Evolutionary conservation across 2,113 vertebrate genomes (phyloP).

Genomic region (Laticauda colubrina): DNA sequence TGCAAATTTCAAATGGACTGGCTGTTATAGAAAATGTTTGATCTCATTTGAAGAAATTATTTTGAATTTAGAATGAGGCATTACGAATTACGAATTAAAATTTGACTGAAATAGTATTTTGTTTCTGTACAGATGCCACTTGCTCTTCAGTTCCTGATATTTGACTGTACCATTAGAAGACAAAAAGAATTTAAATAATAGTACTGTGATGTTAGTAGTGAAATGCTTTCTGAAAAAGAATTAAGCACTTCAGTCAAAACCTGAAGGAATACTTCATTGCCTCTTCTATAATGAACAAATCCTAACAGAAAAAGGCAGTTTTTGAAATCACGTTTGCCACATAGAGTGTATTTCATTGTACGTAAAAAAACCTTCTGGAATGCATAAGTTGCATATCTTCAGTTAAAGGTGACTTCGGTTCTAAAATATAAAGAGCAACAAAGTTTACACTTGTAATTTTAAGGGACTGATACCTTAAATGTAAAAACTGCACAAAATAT

Average conservation of each 20-base stretch:
- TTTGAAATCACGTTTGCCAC: slow-evolving; percentile 42
- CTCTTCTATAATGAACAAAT: slow-evolving; percentile 18
- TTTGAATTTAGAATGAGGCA: neutral
- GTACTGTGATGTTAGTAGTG: slow-evolving; percentile 9
- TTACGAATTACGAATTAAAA: neutral
- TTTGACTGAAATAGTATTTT: slow-evolving; percentile 18
- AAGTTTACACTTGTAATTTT: slow-evolving; percentile 44
- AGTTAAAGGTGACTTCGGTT: slow-evolving; percentile 52
- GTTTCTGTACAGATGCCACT: slow-evolving; percentile 49
- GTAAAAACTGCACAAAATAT: slow-evolving; percentile 42
- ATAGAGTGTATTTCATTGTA: slow-evolving; percentile 31
- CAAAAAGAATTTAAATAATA: neutral
- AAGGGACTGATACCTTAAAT: slow-evolving; percentile 38
- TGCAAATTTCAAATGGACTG: neutral
- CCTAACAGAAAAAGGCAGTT: slow-evolving; percentile 31
- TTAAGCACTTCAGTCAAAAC: slow-evolving; percentile 51
- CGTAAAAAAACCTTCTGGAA: slow-evolving; percentile 34
- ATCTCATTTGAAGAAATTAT: neutral
- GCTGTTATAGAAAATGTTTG: neutral
- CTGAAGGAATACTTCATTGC: slow-evolving; percentile 43
- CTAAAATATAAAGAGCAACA: slow-evolving; percentile 53
- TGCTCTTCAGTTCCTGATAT: slow-evolving; percentile 47
- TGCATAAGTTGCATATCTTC: slow-evolving; percentile 42
- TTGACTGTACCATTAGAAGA: neutral
- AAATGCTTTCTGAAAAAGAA: slow-evolving; percentile 59